These are phyloP conservation scores for Drepana falcataria DNA, from an alignment of 2,888 invertebrate genomes.

Conservation along the genomic window DNA sequence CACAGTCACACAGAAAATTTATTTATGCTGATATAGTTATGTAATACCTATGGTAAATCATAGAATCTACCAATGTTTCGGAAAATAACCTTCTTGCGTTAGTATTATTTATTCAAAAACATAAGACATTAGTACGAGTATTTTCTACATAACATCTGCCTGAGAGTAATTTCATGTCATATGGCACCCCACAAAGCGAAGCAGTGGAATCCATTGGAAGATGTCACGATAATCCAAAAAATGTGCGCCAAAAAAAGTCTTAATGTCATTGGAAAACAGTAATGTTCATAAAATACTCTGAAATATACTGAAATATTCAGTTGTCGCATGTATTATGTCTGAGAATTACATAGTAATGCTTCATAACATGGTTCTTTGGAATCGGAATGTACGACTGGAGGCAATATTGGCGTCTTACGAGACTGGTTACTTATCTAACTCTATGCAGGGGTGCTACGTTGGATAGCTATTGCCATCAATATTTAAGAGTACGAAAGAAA, in stretches of 20 bases:
- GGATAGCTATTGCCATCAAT: too few species aligned
- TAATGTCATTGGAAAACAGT: neutral
- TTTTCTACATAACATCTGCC: neutral
- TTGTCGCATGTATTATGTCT: slow-evolving; percentile 32
- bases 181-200: neutral
- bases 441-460: too few species aligned
- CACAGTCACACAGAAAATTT: too few species aligned
- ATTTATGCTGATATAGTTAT: too few species aligned
- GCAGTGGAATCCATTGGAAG: neutral
- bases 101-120: too few species aligned
- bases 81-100: too few species aligned
- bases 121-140: too few species aligned
- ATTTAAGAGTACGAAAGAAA: too few species aligned
- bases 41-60: too few species aligned
- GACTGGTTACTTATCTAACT: too few species aligned
- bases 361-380: slow-evolving; percentile 22
- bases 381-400: slow-evolving; percentile 10
- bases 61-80: too few species aligned
- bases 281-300: slow-evolving; percentile 24
- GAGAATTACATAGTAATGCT: slow-evolving; percentile 38
- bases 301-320: slow-evolving; percentile 27
- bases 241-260: neutral
- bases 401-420: neutral
- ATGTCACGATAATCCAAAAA: neutral
- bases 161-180: neutral